Evolutionary conservation across 2,113 vertebrate species (phyloP).

Genomic region (Neodontobutis hainanensis): DNA sequence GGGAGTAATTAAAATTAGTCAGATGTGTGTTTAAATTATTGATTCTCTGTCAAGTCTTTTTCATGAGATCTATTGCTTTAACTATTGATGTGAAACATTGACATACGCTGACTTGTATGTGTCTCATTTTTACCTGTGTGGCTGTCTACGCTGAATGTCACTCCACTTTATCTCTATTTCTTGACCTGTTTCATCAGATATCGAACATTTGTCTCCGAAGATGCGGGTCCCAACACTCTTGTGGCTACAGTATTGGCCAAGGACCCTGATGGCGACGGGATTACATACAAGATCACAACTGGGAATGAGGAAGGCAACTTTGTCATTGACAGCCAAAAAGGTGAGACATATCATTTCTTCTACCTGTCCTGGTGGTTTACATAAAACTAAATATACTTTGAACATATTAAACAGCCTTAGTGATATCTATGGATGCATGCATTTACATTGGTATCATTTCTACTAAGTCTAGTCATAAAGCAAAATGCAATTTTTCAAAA

Average conservation of each 20-base stretch:
- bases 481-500: no score
- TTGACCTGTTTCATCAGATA: slow-evolving; percentile 77
- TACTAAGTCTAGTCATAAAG: no score
- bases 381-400: no score
- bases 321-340: slow-evolving; percentile 88
- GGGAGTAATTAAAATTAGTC: neutral
- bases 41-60: neutral
- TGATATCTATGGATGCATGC: no score
- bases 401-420: no score
- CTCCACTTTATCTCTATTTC: no score
- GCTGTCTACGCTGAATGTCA: neutral
- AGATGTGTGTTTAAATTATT: neutral
- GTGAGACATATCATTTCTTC: slow-evolving; percentile 60
- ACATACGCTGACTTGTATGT: neutral
- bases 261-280: slow-evolving; percentile 88
- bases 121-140: slow-evolving; percentile 10
- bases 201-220: slow-evolving; percentile 89
- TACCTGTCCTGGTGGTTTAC: no score
- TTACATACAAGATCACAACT: slow-evolving; percentile 82
- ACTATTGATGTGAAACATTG: neutral
- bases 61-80: neutral
- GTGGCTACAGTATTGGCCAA: slow-evolving; percentile 87
- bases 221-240: slow-evolving; percentile 87
- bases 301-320: slow-evolving; percentile 88
- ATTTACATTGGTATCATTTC: no score